Evolutionary conservation across 1,140 invertebrate genomes (phyloP).

Genomic region (Hesperophylax magnus): DNA sequence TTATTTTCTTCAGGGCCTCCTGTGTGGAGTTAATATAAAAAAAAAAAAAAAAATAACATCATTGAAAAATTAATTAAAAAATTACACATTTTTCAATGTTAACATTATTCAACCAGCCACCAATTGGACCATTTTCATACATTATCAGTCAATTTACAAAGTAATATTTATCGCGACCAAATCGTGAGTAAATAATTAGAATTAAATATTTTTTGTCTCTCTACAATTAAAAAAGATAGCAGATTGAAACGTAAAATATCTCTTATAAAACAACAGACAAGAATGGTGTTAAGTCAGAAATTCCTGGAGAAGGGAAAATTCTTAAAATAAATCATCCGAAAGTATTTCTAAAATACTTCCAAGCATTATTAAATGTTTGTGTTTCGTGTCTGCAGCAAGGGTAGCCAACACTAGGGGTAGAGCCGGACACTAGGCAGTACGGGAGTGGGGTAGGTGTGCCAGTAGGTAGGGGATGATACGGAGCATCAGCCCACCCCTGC

Average conservation of each 20-base stretch:
- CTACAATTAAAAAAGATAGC: not conserved
- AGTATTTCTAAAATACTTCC: conserved; percentile 43
- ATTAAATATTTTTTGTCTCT: not conserved
- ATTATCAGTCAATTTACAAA: too few species aligned
- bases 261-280: not conserved
- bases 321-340: conserved; percentile 27
- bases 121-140: too few species aligned
- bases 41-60: too few species aligned
- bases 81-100: too few species aligned
- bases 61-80: too few species aligned
- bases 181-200: not conserved
- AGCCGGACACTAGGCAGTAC: not conserved
- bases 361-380: conserved; percentile 47
- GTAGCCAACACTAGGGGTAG: not conserved
- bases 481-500: not conserved
- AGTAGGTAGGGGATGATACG: not conserved
- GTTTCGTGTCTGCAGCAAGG: conserved; percentile 17
- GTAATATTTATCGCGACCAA: too few species aligned
- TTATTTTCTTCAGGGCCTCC: too few species aligned
- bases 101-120: too few species aligned
- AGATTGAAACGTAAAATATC: not conserved
- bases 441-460: not conserved
- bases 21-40: too few species aligned
- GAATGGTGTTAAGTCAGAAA: not conserved
- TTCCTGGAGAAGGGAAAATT: conserved; percentile 17